Evolutionary conservation across 2,888 invertebrate genomes (phyloP), one percentile per base, ranked within the genome.

Genomic region (Lasioglossum morio): DNA sequence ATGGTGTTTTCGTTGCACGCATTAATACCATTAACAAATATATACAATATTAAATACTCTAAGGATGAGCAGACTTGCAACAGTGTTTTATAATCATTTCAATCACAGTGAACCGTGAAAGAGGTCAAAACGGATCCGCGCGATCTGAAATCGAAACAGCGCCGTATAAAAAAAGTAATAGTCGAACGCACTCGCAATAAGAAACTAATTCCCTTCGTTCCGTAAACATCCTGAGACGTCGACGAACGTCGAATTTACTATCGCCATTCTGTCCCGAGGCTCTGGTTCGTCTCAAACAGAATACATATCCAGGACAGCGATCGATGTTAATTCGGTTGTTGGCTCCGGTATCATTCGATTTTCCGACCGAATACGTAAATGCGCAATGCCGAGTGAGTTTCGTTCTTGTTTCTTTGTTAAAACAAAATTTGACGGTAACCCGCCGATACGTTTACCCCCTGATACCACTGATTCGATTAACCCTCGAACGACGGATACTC

Each of bases 271-370:
- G 37, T 7, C 1, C 10, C 3, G 60, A 14, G 46, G 12, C 72
- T n/a, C n/a, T 19, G 23, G n/a, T 63, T 79, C n/a, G 30, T 30
- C 66, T 27, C 43, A 79, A 34, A n/a, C 48, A 30, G n/a, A 53
- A 66, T 37, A 37, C 48, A 43, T 30, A 27, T 53, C 60, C 73
- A 40, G 73, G 16, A 27, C 3, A 53, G 46, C 27, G 74, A 80
- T 82, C 82, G 74, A 82, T 60, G 81, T 80, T 82, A 80, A 82
- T 80, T 82, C 74, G 37, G 30, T 80, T 80, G 74, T 60, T 80
- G 74, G 57, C 70, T 70, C 48, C 74, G 53, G 43, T 73, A 70
- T 81, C 81, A 34, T 82, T 72, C 70, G 74, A 82, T 82, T 82
- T 75, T 48, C 70, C 37, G 53, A 46, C 27, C 46, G 46, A 30